phyloP scores from a whole-genome alignment of 2,797 vertebrate genomes.

The Otolemur crassicaudatus region DNA sequence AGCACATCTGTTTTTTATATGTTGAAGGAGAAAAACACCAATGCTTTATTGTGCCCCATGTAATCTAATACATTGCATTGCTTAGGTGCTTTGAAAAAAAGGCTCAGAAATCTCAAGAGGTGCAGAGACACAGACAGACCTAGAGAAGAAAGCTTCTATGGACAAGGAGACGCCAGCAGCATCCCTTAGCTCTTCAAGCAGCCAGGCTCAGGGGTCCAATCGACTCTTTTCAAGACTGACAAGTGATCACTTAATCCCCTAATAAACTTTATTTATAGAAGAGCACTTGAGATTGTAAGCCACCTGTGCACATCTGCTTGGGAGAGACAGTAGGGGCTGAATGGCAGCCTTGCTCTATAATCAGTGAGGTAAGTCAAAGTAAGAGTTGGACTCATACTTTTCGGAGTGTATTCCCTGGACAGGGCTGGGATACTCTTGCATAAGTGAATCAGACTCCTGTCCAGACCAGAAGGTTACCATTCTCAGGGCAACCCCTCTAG shows the following conservation, averaged over 20 bases:
- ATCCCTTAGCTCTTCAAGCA: conserved; percentile 28
- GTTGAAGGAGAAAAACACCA: conserved; percentile 45
- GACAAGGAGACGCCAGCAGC: neutral
- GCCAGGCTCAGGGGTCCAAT: conserved; percentile 19
- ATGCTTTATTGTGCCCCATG: conserved; percentile 62
- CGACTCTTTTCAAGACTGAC: conserved; percentile 44
- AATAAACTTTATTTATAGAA: conserved; percentile 76
- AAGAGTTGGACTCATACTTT: neutral
- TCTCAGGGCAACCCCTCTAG: neutral
- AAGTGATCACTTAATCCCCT: conserved; percentile 73
- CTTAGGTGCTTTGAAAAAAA: conserved; percentile 47
- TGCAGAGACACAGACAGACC: conserved; percentile 46
- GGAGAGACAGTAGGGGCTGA: neutral
- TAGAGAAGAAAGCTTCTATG: neutral
- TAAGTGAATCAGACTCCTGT: neutral
- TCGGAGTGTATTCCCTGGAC: neutral
- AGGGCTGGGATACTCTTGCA: fast-evolving
- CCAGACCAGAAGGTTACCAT: neutral
- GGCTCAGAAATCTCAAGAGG: conserved; percentile 45
- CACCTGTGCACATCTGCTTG: conserved; percentile 66
- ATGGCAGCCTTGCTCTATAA: neutral
- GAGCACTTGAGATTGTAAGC: neutral
- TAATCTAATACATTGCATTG: conserved; percentile 54
- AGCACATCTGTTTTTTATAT: conserved; percentile 81
- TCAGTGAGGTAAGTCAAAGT: neutral